Evolutionary conservation across 2,113 vertebrate species (phyloP), one percentile per base, ranked within the genome.

Genomic region (human (Homo sapiens)): DNA sequence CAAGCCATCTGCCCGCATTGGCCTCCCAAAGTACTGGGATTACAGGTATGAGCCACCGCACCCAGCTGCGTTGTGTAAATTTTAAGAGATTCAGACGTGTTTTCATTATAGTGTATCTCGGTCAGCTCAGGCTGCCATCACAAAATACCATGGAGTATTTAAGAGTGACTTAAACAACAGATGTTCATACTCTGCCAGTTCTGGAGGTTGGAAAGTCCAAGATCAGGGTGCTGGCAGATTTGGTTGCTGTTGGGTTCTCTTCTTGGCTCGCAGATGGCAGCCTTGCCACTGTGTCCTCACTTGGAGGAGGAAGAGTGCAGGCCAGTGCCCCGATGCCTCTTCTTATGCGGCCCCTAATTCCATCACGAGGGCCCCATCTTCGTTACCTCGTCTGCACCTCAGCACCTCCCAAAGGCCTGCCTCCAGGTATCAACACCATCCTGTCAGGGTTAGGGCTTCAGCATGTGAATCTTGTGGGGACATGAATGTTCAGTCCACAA

Each of bases 111-210:
- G 38, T 27, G 3, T 40, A 5, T 13, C 0, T 7, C 2, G 13
- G 45, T 30, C 8, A 3, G 16, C 27, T 23, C 3, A 0, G 90
- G 85, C 48, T 18, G n/a, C 89, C 2, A 0, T 35, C 1, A 30
- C 35, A 14, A 6, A 8, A 0, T 0, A 13, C 27, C 18, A 0
- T 0, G 1, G 38, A 2, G 9, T 5, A 14, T 64, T 64, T 32
- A 64, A 6, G 0, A 8, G 30, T 2, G 4, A 57, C 81, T 35
- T 17, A 0, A 17, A 9, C 40, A 3, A 1, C 38, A 75, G 73
- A 7, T 10, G 0, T 10, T 6, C 4, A 4, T 32, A 8, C 8
- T 23, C 80, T 78, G 16, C 0, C 22, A 0, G 11, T 43, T 13
- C 43, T 16, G 14, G 22, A 20, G 40, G 27, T 32, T 45, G 48